Evolutionary conservation across 2,113 vertebrate species (phyloP), one percentile per base, ranked within the genome.

Genomic region (Delphinus delphis): DNA sequence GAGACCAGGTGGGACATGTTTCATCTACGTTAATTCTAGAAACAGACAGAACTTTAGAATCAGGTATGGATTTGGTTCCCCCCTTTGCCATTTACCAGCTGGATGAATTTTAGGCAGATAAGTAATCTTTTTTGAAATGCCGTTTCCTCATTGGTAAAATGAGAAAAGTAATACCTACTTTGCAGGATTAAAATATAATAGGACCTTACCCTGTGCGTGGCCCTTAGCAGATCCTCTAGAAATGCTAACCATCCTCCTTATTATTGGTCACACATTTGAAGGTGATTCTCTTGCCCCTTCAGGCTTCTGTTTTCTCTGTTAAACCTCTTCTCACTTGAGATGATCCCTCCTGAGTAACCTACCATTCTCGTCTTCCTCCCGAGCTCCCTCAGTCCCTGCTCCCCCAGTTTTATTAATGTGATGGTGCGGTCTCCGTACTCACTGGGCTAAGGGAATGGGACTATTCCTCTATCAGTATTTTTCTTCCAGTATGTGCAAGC

Each of bases 121-220:
- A n/a, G 18, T 80, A 33, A 36, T 87, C 92, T 36, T 58, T 88
- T 94, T 60, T 62, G 60, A 76, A 82, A 47, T 82, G 33, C n/a
- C 81, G 28, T 82, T 92, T 96, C 21, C 67, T 96, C 33, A 3
- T 20, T 94, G 67, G 67, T 81, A 81, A 74, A 74, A 65, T 80
- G 17, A 90, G 53, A 68, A 88, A 94, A 50, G 26, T 41, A 62
- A 41, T 62, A 50, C 26, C n/a, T 25, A 20, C 76, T 92, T 88
- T 76, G 50, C 20, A 70, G 53, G 62, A 62, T 92, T 95, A 44
- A 53, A 71, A 18, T 83, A 44, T 26, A 68, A 60, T 50, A 14
- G 44, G 44, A 21, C 23, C 25, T 91, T 68, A 12, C 33, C 47
- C 31, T 68, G 33, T 70, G 21, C 70, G 2, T 89, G 74, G 26